A percentile compares a stretch with the other conserved stretches of the same genome.
These are phyloP conservation scores for Erinaceus europaeus DNA, from an alignment of 2,113 vertebrate species.

Conservation along the genomic window DNA sequence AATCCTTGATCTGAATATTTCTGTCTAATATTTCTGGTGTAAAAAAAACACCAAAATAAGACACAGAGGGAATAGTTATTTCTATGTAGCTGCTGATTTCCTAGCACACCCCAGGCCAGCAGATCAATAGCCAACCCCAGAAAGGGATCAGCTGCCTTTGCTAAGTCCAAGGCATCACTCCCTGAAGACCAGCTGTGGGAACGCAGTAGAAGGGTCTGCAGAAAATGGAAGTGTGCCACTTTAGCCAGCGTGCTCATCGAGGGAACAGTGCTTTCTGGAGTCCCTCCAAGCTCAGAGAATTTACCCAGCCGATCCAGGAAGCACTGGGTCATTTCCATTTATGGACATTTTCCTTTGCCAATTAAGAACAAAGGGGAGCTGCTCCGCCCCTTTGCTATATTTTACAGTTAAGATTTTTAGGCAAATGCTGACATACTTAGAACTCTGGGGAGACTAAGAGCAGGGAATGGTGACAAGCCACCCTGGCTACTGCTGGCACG, in stretches of 20 bases:
- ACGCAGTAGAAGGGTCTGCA: neutral
- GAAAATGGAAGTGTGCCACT: slow-evolving; percentile 16
- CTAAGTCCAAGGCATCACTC: neutral
- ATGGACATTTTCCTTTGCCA: slow-evolving; percentile 65
- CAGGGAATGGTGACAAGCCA: neutral
- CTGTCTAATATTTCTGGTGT: too few species aligned
- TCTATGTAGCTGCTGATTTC: neutral
- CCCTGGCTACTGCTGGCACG: slow-evolving; percentile 5
- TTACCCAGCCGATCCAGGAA: slow-evolving; percentile 45
- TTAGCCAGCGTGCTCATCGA: slow-evolving; percentile 16
- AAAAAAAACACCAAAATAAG: too few species aligned
- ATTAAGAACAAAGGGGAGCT: slow-evolving; percentile 44
- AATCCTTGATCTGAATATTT: neutral
- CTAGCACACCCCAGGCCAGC: neutral
- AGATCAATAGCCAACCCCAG: neutral
- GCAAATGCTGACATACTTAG: neutral
- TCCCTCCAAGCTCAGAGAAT: slow-evolving; percentile 30
- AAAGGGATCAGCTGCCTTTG: neutral
- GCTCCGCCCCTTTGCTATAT: neutral
- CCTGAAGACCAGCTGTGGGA: neutral
- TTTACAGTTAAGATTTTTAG: slow-evolving; percentile 36
- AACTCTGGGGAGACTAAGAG: neutral
- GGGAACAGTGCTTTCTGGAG: slow-evolving; percentile 48
- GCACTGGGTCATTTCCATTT: slow-evolving; percentile 56
- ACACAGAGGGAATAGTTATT: too few species aligned